Base-by-base conservation (phyloP, 2,113 vertebrate species). In the Hippocampus mohnikei region DNA sequence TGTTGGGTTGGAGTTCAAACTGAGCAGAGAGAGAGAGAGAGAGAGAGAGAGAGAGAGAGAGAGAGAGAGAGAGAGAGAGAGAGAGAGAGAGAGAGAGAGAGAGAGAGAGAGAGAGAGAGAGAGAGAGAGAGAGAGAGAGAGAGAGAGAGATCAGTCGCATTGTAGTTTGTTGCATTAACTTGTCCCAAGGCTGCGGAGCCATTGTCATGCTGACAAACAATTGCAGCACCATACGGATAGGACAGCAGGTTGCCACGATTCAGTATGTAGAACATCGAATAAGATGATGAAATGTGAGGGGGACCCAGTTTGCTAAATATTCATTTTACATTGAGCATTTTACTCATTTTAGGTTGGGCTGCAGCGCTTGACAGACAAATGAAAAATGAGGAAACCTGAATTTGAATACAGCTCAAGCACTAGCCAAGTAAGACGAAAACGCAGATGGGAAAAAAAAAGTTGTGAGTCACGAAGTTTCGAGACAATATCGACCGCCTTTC, bases 1-100 rank as follows among this genome's bases (percentile, higher is more conserved):
- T 5, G 6, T 50, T 50, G 53, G 69, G 70, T 69, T 69, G 67
- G 55, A 75, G 61, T 79, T 81, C 76, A 79, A 77, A 81, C 62
- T 80, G 65, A 79, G n/a, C n/a, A n/a, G n/a, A n/a, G n/a, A n/a
- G n/a, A n/a, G n/a, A n/a, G n/a, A n/a, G n/a, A n/a, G n/a, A n/a
- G n/a, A n/a, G n/a, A n/a, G n/a, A n/a, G n/a, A n/a, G n/a, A n/a
- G n/a, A n/a, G n/a, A n/a, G n/a, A n/a, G n/a, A n/a, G n/a, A n/a
- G n/a, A n/a, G n/a, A n/a, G n/a, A n/a, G n/a, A n/a, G n/a, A n/a
- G n/a, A n/a, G n/a, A n/a, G n/a, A n/a, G n/a, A n/a, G n/a, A n/a
- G n/a, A 78, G 77, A 84, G 29, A 29, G 29, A 29, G 29, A 29
- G 29, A 29, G 2, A 27, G 27, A 27, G 27, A 27, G 27, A 27